Conservation (phyloP, 2,113 vertebrate genomes). For the Mesembrinibis cayennensis region DNA sequence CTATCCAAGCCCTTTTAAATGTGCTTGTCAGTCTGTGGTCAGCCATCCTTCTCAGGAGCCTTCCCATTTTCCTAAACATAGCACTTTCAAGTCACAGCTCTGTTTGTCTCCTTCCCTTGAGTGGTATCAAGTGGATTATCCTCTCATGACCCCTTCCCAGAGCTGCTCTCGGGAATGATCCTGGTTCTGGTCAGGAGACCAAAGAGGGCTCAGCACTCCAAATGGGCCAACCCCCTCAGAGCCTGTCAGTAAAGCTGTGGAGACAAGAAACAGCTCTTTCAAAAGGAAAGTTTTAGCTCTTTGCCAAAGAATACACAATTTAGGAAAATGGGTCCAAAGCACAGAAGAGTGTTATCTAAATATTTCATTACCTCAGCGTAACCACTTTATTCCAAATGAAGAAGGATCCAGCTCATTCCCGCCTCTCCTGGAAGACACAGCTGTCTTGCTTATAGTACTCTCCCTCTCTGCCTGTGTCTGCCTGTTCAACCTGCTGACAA, state of each 20-base stretch:
- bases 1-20: neutral
- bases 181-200: neutral
- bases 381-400: neutral
- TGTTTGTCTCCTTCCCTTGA: neutral
- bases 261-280: neutral
- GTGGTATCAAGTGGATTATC: neutral
- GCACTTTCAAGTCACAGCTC: neutral
- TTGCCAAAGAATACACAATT: conserved; percentile 30
- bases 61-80: neutral
- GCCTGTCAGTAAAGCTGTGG: neutral
- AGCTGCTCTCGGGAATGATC: neutral
- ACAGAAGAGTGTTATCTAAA: conserved; percentile 15
- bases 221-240: neutral
- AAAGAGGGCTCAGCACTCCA: neutral
- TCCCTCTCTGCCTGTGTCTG: neutral
- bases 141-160: neutral
- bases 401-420: conserved; percentile 12
- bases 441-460: neutral
- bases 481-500: neutral
- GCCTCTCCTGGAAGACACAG: neutral
- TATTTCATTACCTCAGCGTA: conserved; percentile 20
- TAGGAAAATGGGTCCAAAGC: neutral
- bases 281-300: neutral
- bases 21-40: neutral
- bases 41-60: neutral